These are phyloP conservation scores for Peromyscus californicus DNA, from an alignment of 2,113 vertebrate species.

Conservation along the genomic window DNA sequence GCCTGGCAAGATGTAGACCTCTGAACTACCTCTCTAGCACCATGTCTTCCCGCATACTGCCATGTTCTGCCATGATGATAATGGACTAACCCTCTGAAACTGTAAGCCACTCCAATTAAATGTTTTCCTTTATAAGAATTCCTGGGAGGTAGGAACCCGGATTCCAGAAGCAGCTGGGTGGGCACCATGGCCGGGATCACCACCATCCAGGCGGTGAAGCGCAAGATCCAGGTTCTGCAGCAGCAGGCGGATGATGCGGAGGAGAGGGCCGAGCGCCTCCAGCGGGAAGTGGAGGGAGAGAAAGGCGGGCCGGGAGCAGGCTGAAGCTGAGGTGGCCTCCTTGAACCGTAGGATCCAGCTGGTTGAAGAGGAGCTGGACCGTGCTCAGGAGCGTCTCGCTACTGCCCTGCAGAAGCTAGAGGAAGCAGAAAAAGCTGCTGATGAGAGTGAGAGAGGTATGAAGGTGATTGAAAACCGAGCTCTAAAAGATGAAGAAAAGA, in stretches of 20 bases:
- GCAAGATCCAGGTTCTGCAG: constrained; percentile 97
- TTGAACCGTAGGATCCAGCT: constrained; percentile 94
- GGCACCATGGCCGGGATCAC: constrained; percentile 90
- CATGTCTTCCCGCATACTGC: too few species aligned
- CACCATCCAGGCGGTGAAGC: constrained; percentile 96
- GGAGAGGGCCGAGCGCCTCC: constrained; percentile 92
- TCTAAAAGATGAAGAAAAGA: constrained; percentile 97
- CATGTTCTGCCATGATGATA: too few species aligned
- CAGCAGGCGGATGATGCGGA: constrained; percentile 95
- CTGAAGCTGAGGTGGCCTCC: constrained; percentile 93
- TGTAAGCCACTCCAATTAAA: too few species aligned
- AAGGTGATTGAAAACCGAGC: constrained; percentile 97
- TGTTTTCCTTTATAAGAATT: too few species aligned
- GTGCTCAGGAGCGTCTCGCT: constrained; percentile 92
- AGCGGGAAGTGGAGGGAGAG: constrained; percentile 93
- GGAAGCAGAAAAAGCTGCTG: constrained; percentile 94
- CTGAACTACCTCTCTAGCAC: too few species aligned
- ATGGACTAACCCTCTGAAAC: too few species aligned
- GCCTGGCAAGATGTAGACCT: too few species aligned
- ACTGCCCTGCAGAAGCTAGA: constrained; percentile 94
- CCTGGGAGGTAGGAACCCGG: constrained; percentile 67
- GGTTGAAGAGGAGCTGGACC: constrained; percentile 95
- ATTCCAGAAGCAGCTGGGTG: constrained; percentile 44
- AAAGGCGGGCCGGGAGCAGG: constrained; percentile 94
- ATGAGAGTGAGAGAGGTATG: constrained; percentile 98